phyloP scores from a whole-genome alignment of 2,888 invertebrate genomes.

The Leptogaster cylindrica region DNA sequence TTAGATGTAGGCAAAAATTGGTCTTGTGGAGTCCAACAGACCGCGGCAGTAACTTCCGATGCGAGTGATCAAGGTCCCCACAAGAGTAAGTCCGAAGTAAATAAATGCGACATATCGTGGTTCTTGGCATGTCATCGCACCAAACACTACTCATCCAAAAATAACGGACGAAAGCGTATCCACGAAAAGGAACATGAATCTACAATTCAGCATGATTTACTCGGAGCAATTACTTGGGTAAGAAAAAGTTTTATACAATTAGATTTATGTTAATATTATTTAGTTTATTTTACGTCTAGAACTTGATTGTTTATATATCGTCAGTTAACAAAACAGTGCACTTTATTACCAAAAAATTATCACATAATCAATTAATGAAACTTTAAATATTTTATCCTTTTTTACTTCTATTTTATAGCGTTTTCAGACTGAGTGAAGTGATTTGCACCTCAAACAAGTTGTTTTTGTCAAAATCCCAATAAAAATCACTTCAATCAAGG shows the following conservation, averaged over 20 bases:
- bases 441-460: too few species aligned
- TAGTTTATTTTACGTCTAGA: not conserved
- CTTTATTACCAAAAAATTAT: too few species aligned
- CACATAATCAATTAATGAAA: too few species aligned
- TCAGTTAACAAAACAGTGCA: not conserved
- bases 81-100: not conserved
- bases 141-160: not conserved
- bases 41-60: too few species aligned
- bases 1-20: slow-evolving; percentile 64
- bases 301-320: not conserved
- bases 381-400: too few species aligned
- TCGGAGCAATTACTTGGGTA: slow-evolving; percentile 63
- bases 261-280: too few species aligned
- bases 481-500: too few species aligned
- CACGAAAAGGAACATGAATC: not conserved
- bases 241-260: too few species aligned
- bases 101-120: not conserved
- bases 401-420: too few species aligned
- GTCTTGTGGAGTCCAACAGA: slow-evolving; percentile 47
- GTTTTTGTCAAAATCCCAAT: too few species aligned
- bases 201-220: slow-evolving; percentile 19
- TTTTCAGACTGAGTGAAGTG: too few species aligned
- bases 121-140: not conserved
- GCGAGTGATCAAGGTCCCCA: too few species aligned
- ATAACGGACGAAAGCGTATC: not conserved